phyloP scores from a whole-genome alignment of 92 coral and sea anemone species.

The Parazoanthus atlanticus region DNA sequence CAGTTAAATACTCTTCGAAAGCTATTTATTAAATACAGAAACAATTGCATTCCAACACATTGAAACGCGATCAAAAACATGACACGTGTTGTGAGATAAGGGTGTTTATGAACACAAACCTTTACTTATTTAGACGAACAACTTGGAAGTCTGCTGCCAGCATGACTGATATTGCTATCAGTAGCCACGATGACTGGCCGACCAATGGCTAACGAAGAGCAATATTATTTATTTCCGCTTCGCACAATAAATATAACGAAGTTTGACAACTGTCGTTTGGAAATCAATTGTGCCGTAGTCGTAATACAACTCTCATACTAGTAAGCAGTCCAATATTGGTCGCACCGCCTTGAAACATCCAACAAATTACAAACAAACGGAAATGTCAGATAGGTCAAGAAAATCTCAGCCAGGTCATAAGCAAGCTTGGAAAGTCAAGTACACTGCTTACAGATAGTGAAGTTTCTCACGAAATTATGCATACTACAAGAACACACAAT shows the following conservation, averaged over 20 bases:
- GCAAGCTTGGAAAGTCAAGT: conserved; percentile 16
- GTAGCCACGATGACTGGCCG: neutral
- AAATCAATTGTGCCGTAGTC: neutral
- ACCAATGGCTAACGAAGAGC: neutral
- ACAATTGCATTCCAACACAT: neutral
- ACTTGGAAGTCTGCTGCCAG: neutral
- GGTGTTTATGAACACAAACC: neutral
- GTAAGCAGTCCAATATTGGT: neutral
- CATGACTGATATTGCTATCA: neutral
- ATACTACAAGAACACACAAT: neutral
- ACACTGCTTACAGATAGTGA: neutral
- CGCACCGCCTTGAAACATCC: conserved; percentile 1
- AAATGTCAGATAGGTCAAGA: conserved; percentile 3
- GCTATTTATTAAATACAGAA: neutral
- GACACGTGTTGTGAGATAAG: neutral
- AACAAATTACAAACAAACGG: neutral
- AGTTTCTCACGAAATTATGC: neutral
- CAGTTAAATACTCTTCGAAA: neutral
- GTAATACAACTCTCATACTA: neutral
- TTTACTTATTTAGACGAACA: neutral
- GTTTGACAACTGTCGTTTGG: neutral
- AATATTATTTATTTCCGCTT: neutral
- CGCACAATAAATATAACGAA: neutral
- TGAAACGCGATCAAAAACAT: neutral
- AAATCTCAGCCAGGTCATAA: neutral